A percentile compares a stretch with the other conserved stretches of the same genome.
Evolutionary conservation across 2,113 vertebrate genomes (phyloP).

Genomic region (Bubo scandiacus): DNA sequence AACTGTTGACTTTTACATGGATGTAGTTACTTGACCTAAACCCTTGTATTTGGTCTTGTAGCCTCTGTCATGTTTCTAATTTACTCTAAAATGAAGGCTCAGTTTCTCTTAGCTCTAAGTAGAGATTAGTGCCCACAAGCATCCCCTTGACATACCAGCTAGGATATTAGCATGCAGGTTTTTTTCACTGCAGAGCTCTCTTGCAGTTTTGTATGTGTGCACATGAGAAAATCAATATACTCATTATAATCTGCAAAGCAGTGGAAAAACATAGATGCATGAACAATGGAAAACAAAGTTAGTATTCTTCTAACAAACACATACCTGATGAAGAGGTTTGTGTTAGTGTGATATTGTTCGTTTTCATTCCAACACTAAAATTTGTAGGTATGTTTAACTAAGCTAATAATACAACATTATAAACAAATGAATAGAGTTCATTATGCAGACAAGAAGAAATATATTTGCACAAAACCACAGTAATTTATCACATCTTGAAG

Average conservation of each 20-base stretch:
- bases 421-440: neutral
- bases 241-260: neutral
- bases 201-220: neutral
- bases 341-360: neutral
- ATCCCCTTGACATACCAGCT: neutral
- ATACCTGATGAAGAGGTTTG: neutral
- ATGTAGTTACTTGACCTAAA: neutral
- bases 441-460: neutral
- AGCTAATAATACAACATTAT: neutral
- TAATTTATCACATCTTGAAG: neutral
- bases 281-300: neutral
- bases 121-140: neutral
- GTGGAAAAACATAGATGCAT: neutral
- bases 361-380: neutral
- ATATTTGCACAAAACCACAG: neutral
- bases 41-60: neutral
- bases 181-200: neutral
- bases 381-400: neutral
- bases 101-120: neutral
- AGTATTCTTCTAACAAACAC: neutral
- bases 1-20: neutral
- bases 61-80: neutral
- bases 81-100: neutral
- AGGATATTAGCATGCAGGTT: neutral
- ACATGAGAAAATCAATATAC: neutral